A percentile compares a stretch with the other conserved stretches of the same genome.
Evolutionary conservation across 2,113 vertebrate genomes (phyloP).

Genomic region (Thinocorus orbignyianus): DNA sequence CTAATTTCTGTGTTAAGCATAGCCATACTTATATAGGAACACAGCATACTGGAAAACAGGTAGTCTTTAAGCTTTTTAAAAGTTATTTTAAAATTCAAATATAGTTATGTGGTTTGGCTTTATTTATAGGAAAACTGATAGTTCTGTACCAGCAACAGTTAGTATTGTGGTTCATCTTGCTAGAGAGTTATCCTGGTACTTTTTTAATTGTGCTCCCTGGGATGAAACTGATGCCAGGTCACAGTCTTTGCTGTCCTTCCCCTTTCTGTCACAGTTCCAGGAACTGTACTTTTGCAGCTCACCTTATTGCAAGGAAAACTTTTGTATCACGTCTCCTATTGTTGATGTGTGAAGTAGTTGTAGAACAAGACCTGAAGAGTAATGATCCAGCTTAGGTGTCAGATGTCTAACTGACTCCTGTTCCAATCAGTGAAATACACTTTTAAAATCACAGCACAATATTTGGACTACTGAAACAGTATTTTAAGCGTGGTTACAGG

Average conservation of each 20-base stretch:
- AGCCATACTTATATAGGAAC: not conserved
- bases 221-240: not conserved
- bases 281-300: not conserved
- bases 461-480: not conserved
- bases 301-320: not conserved
- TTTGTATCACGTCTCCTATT: not conserved
- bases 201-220: not conserved
- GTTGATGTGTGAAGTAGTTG: not conserved
- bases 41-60: not conserved
- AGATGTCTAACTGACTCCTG: not conserved
- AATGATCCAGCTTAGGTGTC: not conserved
- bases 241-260: not conserved
- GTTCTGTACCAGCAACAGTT: not conserved
- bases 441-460: not conserved
- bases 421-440: not conserved
- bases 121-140: not conserved
- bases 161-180: not conserved
- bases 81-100: not conserved
- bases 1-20: not conserved
- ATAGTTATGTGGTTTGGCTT: not conserved
- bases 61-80: not conserved
- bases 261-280: not conserved
- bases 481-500: not conserved
- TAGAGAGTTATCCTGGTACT: not conserved
- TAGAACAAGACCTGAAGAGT: not conserved